These are phyloP conservation scores for Dromius quadrimaculatus DNA, from an alignment of 2,888 invertebrate genomes.

Conservation along the genomic window DNA sequence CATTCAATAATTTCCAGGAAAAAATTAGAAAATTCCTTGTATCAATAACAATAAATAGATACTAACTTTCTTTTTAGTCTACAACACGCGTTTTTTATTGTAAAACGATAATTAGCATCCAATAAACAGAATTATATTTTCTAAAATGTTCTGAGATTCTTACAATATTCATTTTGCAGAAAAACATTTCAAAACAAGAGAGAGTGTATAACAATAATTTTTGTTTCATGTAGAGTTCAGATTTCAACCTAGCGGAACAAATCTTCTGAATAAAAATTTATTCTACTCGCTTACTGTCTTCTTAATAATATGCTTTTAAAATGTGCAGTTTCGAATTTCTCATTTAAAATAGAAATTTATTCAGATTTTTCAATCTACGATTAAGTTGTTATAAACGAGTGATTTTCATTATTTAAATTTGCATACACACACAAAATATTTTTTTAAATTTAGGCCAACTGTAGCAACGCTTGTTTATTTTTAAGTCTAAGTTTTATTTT, in stretches of 20 bases:
- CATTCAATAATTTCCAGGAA: too few relatives aligned
- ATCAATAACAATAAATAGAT: too few relatives aligned
- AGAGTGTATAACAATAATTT: background rate
- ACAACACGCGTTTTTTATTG: background rate
- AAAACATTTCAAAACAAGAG: background rate
- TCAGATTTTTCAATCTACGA: too few relatives aligned
- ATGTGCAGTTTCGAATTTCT: slow-evolving; percentile 4
- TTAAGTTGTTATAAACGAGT: too few relatives aligned
- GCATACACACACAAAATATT: too few relatives aligned
- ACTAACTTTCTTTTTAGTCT: background rate
- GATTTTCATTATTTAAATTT: too few relatives aligned
- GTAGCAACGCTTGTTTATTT: too few relatives aligned
- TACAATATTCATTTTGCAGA: background rate
- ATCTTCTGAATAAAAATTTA: background rate
- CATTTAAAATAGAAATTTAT: too few relatives aligned
- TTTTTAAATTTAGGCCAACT: too few relatives aligned
- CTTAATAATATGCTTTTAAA: background rate
- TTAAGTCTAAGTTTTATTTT: too few relatives aligned
- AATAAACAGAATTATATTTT: background rate
- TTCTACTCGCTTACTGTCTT: background rate
- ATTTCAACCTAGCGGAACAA: slow-evolving; percentile 2
- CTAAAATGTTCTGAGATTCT: background rate
- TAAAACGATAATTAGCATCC: background rate
- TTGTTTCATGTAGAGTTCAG: slow-evolving; percentile 1
- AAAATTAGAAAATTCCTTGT: background rate